Evolutionary conservation across 2,888 invertebrate genomes (phyloP).

Genomic region (Junonia oenone): DNA sequence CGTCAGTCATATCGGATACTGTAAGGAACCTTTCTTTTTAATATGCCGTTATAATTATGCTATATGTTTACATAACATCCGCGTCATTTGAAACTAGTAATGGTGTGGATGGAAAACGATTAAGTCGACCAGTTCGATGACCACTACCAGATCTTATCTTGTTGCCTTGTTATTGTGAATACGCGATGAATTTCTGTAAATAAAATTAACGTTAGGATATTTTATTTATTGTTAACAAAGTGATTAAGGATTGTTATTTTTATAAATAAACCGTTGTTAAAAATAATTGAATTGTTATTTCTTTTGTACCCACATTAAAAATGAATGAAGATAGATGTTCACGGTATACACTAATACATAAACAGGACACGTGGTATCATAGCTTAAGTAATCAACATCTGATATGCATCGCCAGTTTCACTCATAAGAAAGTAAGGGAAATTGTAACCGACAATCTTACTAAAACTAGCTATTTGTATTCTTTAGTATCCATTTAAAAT

Average conservation of each 20-base stretch:
- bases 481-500: constrained; percentile 3
- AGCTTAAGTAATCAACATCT: constrained; percentile 49
- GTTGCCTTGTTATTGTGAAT: constrained; percentile 33
- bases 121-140: constrained; percentile 39
- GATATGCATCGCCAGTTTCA: constrained; percentile 52
- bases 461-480: background rate
- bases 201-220: constrained; percentile 44
- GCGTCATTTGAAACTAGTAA: constrained; percentile 14
- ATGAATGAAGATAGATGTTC: too few species aligned
- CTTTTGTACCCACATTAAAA: too few species aligned
- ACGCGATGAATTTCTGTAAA: constrained; percentile 70
- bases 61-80: constrained; percentile 14
- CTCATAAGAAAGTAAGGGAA: constrained; percentile 55
- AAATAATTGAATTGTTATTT: constrained; percentile 15
- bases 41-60: constrained; percentile 29
- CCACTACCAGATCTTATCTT: constrained; percentile 24
- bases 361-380: constrained; percentile 13
- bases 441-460: constrained; percentile 23
- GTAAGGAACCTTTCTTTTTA: constrained; percentile 54
- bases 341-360: background rate
- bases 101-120: constrained; percentile 38
- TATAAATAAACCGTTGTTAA: constrained; percentile 28
- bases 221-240: constrained; percentile 41
- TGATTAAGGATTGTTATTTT: constrained; percentile 46
- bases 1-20: constrained; percentile 38